A percentile compares a stretch with the other conserved stretches of the same genome.
These are phyloP conservation scores for Oncorhynchus clarkii DNA, from an alignment of 2,113 vertebrate species.

Conservation along the genomic window DNA sequence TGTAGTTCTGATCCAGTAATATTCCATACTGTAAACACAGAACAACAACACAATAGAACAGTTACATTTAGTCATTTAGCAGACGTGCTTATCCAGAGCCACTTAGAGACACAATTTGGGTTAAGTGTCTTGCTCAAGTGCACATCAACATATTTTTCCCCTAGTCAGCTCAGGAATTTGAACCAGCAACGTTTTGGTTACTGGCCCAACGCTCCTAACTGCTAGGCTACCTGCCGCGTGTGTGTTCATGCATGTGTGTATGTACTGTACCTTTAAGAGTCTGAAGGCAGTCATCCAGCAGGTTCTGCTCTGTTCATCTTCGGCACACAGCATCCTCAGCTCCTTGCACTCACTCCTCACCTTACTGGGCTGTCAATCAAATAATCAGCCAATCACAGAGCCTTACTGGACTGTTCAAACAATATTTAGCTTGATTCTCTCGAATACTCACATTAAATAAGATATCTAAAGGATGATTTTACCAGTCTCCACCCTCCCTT, in stretches of 20 bases:
- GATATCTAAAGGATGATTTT: too few species aligned
- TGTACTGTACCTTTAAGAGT: constrained; percentile 87
- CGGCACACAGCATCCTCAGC: constrained; percentile 88
- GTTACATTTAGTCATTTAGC: too few species aligned
- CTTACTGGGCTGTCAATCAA: constrained; percentile 83
- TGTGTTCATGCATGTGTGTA: background rate
- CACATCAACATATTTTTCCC: too few species aligned
- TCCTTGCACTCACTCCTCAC: constrained; percentile 87
- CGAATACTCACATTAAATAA: too few species aligned
- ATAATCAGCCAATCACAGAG: constrained; percentile 26
- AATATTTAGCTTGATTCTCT: background rate
- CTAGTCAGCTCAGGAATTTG: too few species aligned
- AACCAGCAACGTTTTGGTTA: too few species aligned
- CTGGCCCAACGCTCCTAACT: too few species aligned
- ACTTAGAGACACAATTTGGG: too few species aligned
- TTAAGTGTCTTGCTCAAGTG: too few species aligned
- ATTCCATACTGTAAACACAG: constrained; percentile 82
- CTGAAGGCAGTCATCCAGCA: constrained; percentile 97
- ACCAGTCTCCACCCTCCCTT: too few species aligned
- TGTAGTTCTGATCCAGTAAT: constrained; percentile 90
- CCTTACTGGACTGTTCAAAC: constrained; percentile 84
- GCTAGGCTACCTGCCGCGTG: background rate
- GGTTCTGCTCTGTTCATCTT: constrained; percentile 87
- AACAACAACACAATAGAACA: background rate
- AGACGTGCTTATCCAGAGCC: too few species aligned